Evolutionary conservation across 2,888 invertebrate genomes (phyloP), one percentile per base, ranked within the genome.

Genomic region (Leptodirus hochenwartii): DNA sequence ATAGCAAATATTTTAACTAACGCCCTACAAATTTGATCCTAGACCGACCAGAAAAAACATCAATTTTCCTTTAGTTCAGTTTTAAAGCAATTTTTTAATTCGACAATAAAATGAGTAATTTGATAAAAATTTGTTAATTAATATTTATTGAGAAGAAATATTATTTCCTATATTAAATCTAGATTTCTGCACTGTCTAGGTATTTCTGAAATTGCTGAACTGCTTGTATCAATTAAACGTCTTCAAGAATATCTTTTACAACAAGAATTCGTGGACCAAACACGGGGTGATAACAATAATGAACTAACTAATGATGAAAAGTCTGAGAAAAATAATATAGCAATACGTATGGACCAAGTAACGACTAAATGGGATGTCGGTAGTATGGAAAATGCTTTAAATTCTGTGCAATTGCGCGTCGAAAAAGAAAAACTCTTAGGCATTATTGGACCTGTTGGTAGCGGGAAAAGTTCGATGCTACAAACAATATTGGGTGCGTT

Each of bases 401-500:
- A 43, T 3, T 41, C 49, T 22, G 39, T 56, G 3, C 46, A 41
- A 34, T 17, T 57, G 10, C 42, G 36, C 4, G 43, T 50, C 0
- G 38, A 41, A 14, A 45, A 40, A 28, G 49, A 52, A 3, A 41
- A 43, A 30, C 48, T 73, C 3, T 55, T 75, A 2, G 63, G 52
- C 2, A 37, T 57, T 13, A 64, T 69, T 30, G 69, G 69, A 24
- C 58, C 65, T 4, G 69, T 69, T 2, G 69, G 69, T 2, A 56
- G 65, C 27, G 69, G 69, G 9, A 69, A 78, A 38, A 70, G 72
- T 2, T 74, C 77, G 1, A 46, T 81, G 0, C 53, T 81, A 1
- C 70, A 75, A 42, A 71, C 76, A 1, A 62, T 88, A 29, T 58
- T 90, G 4, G 66, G 72, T 4, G 84, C 84, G 47, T 54, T 80